Evolutionary conservation across 1,140 invertebrate genomes (phyloP).

Genomic region (Ganaspis sp.): DNA sequence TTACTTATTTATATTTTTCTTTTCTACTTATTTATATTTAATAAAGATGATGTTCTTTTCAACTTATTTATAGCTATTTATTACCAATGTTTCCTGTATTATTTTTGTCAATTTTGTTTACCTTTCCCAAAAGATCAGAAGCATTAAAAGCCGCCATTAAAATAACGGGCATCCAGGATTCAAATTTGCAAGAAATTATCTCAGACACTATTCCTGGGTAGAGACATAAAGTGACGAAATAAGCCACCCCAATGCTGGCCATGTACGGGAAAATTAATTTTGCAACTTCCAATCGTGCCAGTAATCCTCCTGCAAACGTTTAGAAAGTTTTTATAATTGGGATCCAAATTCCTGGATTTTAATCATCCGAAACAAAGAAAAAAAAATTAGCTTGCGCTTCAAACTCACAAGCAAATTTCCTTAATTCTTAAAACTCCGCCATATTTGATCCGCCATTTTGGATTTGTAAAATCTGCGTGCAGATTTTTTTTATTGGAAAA

Average conservation of each 20-base stretch:
- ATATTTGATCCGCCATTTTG: too few species aligned
- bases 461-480: too few species aligned
- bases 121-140: constrained; percentile 91
- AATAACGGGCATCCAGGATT: constrained; percentile 93
- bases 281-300: constrained; percentile 84
- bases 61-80: too few species aligned
- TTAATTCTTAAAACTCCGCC: too few species aligned
- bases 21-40: too few species aligned
- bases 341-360: too few species aligned
- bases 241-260: constrained; percentile 89
- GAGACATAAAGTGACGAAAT: constrained; percentile 90
- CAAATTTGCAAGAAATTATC: constrained; percentile 87
- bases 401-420: too few species aligned
- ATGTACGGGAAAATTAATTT: constrained; percentile 92
- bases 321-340: constrained; percentile 22
- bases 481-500: too few species aligned
- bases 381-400: too few species aligned
- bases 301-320: constrained; percentile 79
- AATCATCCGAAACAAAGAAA: too few species aligned
- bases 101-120: constrained; percentile 65
- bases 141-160: constrained; percentile 93
- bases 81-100: background rate
- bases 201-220: constrained; percentile 94
- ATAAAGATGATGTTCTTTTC: too few species aligned
- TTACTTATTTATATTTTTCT: too few species aligned